Conservation (phyloP, 2,113 vertebrate genomes). For the Ailuropoda melanoleuca region DNA sequence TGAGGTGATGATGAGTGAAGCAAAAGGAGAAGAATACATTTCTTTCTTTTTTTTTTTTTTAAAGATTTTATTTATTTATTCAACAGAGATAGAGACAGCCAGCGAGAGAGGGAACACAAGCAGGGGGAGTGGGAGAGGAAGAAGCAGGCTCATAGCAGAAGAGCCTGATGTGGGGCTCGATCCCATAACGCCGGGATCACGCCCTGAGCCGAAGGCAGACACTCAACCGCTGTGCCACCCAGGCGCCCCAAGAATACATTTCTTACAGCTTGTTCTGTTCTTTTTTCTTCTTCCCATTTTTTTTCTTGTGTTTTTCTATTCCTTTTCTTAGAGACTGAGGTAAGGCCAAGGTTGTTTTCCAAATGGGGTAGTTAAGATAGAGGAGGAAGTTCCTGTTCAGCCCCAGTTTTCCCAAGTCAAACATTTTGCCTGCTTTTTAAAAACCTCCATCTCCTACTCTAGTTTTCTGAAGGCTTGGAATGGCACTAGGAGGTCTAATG, state of each 20-base stretch:
- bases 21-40: neutral
- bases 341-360: slow-evolving; percentile 48
- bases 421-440: neutral
- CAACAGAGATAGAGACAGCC: too few relatives aligned
- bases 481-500: neutral
- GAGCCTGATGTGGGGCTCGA: too few relatives aligned
- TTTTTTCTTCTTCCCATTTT: neutral
- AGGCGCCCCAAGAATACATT: neutral
- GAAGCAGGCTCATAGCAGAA: too few relatives aligned
- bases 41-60: too few relatives aligned
- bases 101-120: too few relatives aligned
- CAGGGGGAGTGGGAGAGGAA: too few relatives aligned
- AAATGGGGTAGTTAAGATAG: neutral
- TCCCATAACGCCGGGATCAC: too few relatives aligned
- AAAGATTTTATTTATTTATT: too few relatives aligned
- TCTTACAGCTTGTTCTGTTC: slow-evolving; percentile 41
- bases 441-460: neutral
- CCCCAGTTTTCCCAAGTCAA: slow-evolving; percentile 20
- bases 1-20: neutral
- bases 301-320: neutral
- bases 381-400: neutral
- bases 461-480: slow-evolving; percentile 16
- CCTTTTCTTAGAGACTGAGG: neutral
- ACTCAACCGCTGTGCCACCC: too few relatives aligned
- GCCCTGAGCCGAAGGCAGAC: too few relatives aligned